Percentiles rank a stretch among this genome's conserved stretches.
Conservation (phyloP, 2,888 invertebrate species). For the Lordiphosa fenestrarum region DNA sequence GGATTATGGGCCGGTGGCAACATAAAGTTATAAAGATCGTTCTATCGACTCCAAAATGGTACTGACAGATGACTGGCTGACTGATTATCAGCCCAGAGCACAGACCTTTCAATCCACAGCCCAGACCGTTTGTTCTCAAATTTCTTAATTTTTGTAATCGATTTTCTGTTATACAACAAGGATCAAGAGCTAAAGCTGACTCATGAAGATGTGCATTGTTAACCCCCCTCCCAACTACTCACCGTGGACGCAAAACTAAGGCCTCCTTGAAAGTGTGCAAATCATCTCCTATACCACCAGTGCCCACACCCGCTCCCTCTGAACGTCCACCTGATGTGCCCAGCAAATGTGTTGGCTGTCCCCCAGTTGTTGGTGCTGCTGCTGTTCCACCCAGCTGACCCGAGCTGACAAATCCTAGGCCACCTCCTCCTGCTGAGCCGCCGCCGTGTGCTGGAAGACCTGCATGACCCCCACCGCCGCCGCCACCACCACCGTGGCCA, state of each 20-base stretch:
- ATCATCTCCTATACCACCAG: slow-evolving; percentile 77
- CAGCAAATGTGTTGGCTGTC: slow-evolving; percentile 44
- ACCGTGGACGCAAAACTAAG: slow-evolving; percentile 82
- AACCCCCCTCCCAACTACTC: slow-evolving; percentile 14
- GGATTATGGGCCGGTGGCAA: too few species aligned
- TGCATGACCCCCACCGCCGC: slow-evolving; percentile 15
- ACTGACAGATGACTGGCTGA: too few species aligned
- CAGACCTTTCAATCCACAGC: too few species aligned
- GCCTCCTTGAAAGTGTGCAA: slow-evolving; percentile 89
- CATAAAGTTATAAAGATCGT: too few species aligned
- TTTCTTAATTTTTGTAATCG: too few species aligned
- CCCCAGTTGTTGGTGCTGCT: slow-evolving; percentile 36
- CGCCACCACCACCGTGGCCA: slow-evolving; percentile 19
- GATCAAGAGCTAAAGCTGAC: too few species aligned
- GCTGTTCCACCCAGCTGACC: slow-evolving; percentile 19
- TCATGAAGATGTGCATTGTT: too few species aligned
- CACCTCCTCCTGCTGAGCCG: slow-evolving; percentile 21
- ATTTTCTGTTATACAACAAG: too few species aligned
- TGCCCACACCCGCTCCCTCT: slow-evolving; percentile 24
- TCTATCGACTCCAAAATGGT: too few species aligned
- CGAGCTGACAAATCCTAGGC: slow-evolving; percentile 29
- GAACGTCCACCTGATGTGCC: slow-evolving; percentile 24
- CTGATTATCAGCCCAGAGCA: too few species aligned
- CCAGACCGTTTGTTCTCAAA: too few species aligned
- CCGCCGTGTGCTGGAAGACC: slow-evolving; percentile 14